phyloP scores from a whole-genome alignment of 1,140 invertebrate species.

The Aphelenchoides avenae region DNA sequence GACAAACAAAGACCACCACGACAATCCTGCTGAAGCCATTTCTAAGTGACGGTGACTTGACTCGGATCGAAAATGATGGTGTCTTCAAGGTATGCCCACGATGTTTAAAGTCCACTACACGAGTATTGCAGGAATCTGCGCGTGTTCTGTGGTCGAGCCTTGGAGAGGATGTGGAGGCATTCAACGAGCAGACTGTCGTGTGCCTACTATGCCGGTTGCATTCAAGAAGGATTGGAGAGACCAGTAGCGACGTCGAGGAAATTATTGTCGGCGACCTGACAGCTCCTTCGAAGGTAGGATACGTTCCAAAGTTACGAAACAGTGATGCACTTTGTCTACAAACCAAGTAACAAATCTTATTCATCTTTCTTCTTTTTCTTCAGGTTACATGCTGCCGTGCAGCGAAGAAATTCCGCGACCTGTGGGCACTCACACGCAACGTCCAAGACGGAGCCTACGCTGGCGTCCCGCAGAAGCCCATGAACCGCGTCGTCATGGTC shows the following conservation, averaged over 20 bases:
- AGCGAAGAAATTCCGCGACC: constrained; percentile 45
- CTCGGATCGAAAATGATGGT: constrained; percentile 23
- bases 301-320: too few relatives aligned
- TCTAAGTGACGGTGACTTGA: constrained; percentile 28
- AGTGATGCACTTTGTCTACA: constrained; percentile 2
- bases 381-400: constrained; percentile 34
- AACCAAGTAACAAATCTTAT: background rate
- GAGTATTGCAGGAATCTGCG: constrained; percentile 30
- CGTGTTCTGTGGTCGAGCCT: constrained; percentile 35
- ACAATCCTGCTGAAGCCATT: constrained; percentile 55
- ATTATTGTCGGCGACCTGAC: constrained; percentile 53
- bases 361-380: too few relatives aligned
- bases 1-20: constrained; percentile 47
- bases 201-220: constrained; percentile 46
- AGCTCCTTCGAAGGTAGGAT: constrained; percentile 36
- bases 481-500: constrained; percentile 56
- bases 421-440: constrained; percentile 47
- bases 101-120: too few relatives aligned
- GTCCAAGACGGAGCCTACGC: constrained; percentile 30
- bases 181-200: constrained; percentile 29
- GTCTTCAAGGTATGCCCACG: constrained; percentile 32
- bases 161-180: constrained; percentile 9
- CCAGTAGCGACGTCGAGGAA: constrained; percentile 54
- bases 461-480: constrained; percentile 39
- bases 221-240: constrained; percentile 39